These are phyloP conservation scores for Stenoptilia bipunctidactyla DNA, from an alignment of 2,888 invertebrate species.

Conservation along the genomic window DNA sequence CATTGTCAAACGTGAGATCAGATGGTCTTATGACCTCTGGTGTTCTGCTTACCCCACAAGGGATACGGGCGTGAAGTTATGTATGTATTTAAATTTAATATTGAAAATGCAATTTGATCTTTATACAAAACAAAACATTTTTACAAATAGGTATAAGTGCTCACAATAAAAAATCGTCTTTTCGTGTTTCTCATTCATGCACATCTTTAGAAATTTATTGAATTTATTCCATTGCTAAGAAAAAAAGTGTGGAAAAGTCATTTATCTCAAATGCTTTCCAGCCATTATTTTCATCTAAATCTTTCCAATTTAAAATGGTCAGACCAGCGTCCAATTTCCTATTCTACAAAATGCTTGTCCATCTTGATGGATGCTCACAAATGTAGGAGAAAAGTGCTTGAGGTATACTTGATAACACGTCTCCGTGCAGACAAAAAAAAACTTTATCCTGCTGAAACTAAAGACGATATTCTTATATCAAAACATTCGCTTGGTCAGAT, in stretches of 20 bases:
- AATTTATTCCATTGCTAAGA: too few species aligned
- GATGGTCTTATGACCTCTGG: too few species aligned
- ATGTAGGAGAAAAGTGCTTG: constrained; percentile 25
- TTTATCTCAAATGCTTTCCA: constrained; percentile 4
- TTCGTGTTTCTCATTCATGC: too few species aligned
- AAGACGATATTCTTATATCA: constrained; percentile 4
- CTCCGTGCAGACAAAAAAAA: not conserved
- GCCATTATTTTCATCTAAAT: constrained; percentile 60
- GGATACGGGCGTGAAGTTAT: too few species aligned
- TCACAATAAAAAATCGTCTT: too few species aligned
- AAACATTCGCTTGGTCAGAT: constrained; percentile 30
- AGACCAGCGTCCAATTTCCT: constrained; percentile 50
- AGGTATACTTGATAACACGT: constrained; percentile 2
- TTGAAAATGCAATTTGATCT: too few species aligned
- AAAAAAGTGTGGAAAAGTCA: not conserved
- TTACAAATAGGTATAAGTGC: too few species aligned
- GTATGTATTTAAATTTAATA: too few species aligned
- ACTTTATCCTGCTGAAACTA: constrained; percentile 19
- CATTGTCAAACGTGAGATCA: too few species aligned
- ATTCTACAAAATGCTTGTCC: constrained; percentile 65
- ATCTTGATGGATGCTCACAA: constrained; percentile 56
- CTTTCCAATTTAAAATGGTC: constrained; percentile 55
- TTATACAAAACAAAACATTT: too few species aligned
- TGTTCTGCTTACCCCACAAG: too few species aligned
- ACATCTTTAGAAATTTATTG: too few species aligned